These are phyloP conservation scores for Pangasianodon gigas DNA, from an alignment of 2,113 vertebrate species.

Conservation along the genomic window DNA sequence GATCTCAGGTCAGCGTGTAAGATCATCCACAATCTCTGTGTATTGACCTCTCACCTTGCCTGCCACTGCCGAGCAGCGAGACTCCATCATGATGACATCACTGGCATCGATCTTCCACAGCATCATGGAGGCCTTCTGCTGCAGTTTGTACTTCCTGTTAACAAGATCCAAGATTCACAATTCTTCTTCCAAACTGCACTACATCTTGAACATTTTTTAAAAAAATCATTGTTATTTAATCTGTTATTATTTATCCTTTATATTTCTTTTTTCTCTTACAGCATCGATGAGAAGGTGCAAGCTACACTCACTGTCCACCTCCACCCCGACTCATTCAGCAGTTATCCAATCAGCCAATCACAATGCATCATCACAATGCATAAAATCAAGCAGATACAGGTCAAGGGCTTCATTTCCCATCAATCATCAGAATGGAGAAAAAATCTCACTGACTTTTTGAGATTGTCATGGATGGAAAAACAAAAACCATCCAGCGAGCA, in stretches of 20 bases:
- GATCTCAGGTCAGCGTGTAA: background rate
- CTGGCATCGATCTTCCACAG: constrained; percentile 49
- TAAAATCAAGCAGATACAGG: background rate
- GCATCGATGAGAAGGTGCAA: background rate
- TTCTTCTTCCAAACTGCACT: too few species aligned
- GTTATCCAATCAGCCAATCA: background rate
- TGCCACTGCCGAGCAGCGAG: background rate
- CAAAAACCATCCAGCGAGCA: too few species aligned
- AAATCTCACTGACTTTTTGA: too few species aligned
- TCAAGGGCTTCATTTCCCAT: background rate
- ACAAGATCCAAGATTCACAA: background rate
- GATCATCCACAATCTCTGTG: background rate
- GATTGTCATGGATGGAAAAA: too few species aligned
- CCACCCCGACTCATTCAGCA: background rate
- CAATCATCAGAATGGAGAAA: background rate
- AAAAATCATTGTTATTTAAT: too few species aligned
- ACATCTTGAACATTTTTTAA: too few species aligned
- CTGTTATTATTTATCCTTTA: background rate
- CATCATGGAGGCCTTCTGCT: constrained; percentile 55
- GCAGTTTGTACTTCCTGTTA: constrained; percentile 58
- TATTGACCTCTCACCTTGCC: constrained; percentile 33
- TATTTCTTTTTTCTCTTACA: too few species aligned
- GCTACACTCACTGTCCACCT: too few species aligned
- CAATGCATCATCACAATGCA: background rate
- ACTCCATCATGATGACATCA: constrained; percentile 47